These are phyloP conservation scores for Vimba vimba DNA, from an alignment of 2,113 vertebrate species.

Conservation along the genomic window DNA sequence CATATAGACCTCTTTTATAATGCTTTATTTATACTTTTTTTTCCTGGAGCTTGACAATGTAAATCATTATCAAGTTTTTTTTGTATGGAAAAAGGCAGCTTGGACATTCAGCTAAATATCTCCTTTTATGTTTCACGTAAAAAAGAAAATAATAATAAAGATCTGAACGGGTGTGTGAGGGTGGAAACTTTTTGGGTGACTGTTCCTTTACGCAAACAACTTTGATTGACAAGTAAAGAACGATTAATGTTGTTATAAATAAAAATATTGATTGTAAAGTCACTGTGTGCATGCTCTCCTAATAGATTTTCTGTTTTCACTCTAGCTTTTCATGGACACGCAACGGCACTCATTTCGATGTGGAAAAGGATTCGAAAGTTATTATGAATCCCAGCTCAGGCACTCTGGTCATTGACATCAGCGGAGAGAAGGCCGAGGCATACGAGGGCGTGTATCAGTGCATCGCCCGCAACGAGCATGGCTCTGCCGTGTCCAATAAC, in stretches of 20 bases:
- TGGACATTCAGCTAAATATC: neutral
- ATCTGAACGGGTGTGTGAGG: neutral
- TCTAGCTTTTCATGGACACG: conserved; percentile 93
- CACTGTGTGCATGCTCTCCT: neutral
- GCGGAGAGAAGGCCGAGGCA: conserved; percentile 87
- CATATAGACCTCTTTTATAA: neutral
- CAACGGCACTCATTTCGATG: conserved; percentile 94
- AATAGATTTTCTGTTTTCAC: neutral
- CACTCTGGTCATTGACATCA: conserved; percentile 91
- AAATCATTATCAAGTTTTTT: neutral
- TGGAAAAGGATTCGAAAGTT: conserved; percentile 89
- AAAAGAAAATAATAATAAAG: neutral
- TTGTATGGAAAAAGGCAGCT: neutral
- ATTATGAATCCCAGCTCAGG: conserved; percentile 89
- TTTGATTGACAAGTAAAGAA: neutral
- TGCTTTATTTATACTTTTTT: neutral
- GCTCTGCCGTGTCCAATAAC: conserved; percentile 91
- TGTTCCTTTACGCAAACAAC: too few species aligned
- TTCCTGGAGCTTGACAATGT: neutral
- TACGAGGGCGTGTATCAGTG: conserved; percentile 97
- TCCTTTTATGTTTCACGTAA: neutral
- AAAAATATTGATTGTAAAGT: neutral
- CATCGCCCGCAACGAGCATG: conserved; percentile 88
- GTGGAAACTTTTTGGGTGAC: neutral
- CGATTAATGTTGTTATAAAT: neutral